Evolutionary conservation across 2,888 invertebrate genomes (phyloP), one percentile per base, ranked within the genome.

Genomic region (Epistrophella euchroma): DNA sequence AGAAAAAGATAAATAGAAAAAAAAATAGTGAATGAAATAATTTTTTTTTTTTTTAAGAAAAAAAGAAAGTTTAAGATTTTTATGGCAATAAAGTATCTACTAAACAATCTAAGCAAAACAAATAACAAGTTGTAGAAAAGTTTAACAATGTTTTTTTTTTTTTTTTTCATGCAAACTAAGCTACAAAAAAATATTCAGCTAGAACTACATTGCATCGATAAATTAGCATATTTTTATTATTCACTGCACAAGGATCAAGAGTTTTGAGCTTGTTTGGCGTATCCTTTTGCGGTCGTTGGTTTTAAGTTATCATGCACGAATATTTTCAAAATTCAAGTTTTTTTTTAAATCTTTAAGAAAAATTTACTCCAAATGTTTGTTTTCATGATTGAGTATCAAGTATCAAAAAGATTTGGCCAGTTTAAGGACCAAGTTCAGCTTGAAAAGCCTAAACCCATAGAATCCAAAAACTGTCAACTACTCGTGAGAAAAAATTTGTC

Each of bases 21-120:
- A 5, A n/a, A n/a, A n/a, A n/a, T n/a, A n/a, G n/a, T 50, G n/a
- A 58, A 19, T 70, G 28, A 35, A 32, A 55, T 15, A n/a, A n/a
- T n/a, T n/a, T n/a, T n/a, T n/a, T n/a, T n/a, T 22, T 13, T 72
- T 35, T 10, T 28, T 68, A 37, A 40, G 70, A 3, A 60, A 22
- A 4, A 45, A 43, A 50, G 19, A 3, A 72, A 9, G 32, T 32
- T 32, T 32, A 32, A 77, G 7, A 10, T 71, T 37, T 28, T 5
- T 11, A 58, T 83, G 85, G 85, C 80, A 76, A 70, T 68, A 56
- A 76, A 85, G 45, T 68, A 77, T 56, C 73, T 28, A 17, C 15
- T 22, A 1, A 60, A 11, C 13, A 37, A 55, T 50, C 66, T 50
- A 60, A 79, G 66, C 22, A 72, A 22, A 40, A 45, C 7, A 47